Evolutionary conservation across 2,888 invertebrate species (phyloP).

Genomic region (Drosophila cognata): DNA sequence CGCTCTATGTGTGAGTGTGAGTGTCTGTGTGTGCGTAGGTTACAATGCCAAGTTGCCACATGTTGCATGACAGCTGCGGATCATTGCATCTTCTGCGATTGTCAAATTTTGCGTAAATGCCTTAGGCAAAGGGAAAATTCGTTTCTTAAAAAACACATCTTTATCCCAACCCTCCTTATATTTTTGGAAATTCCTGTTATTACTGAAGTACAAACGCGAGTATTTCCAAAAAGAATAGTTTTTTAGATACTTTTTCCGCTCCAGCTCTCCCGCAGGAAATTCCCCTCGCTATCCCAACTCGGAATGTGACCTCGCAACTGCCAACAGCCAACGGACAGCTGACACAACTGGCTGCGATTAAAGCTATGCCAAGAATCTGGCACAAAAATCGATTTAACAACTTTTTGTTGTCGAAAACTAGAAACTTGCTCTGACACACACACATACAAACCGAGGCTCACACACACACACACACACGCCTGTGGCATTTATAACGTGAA

Average conservation of each 20-base stretch:
- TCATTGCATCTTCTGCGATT: not conserved
- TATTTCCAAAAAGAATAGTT: not conserved
- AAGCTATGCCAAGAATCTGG: slow-evolving; percentile 72
- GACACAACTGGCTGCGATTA: slow-evolving; percentile 17
- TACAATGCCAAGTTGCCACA: slow-evolving; percentile 27
- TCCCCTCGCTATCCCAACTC: not conserved
- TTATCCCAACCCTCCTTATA: not conserved
- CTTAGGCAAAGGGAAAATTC: not conserved
- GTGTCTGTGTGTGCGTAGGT: slow-evolving; percentile 28
- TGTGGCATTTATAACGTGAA: slow-evolving; percentile 43
- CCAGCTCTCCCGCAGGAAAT: not conserved
- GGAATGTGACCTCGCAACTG: not conserved
- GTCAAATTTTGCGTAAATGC: not conserved
- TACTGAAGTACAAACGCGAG: not conserved
- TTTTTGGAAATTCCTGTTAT: not conserved
- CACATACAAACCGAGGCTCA: slow-evolving; percentile 13
- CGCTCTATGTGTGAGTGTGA: not conserved
- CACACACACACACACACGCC: slow-evolving; percentile 25
- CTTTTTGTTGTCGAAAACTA: slow-evolving; percentile 17
- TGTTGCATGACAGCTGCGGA: slow-evolving; percentile 29
- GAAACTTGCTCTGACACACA: slow-evolving; percentile 43
- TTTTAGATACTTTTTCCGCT: not conserved
- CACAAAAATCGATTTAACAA: slow-evolving; percentile 45
- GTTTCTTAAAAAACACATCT: not conserved
- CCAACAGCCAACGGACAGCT: slow-evolving; percentile 28